phyloP scores from a whole-genome alignment of 1,140 invertebrate species.

The Cardiocondyla obscurior region DNA sequence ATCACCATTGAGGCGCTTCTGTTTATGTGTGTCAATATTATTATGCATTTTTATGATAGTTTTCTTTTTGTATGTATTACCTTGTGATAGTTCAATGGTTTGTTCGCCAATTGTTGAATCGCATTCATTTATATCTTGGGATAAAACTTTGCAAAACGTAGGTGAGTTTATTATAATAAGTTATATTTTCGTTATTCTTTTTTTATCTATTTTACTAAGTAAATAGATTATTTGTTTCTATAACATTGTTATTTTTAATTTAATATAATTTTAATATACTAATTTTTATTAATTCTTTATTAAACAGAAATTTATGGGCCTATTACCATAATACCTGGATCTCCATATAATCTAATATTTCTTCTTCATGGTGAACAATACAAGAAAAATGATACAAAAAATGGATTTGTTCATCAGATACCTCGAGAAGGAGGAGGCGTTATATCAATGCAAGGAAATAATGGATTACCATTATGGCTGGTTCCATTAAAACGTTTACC shows the following conservation, averaged over 20 bases:
- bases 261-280: background rate
- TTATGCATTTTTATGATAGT: slow-evolving; percentile 88
- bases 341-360: slow-evolving; percentile 88
- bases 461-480: slow-evolving; percentile 86
- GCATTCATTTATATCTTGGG: slow-evolving; percentile 86
- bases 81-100: slow-evolving; percentile 87
- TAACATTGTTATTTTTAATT: background rate
- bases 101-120: slow-evolving; percentile 86
- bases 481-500: slow-evolving; percentile 87
- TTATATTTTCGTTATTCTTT: background rate
- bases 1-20: slow-evolving; percentile 86
- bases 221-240: slow-evolving; percentile 26
- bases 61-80: slow-evolving; percentile 90
- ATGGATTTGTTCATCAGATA: slow-evolving; percentile 70
- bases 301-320: slow-evolving; percentile 87
- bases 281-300: background rate
- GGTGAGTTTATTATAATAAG: slow-evolving; percentile 77
- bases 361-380: slow-evolving; percentile 86
- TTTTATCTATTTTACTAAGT: background rate
- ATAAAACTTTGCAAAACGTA: slow-evolving; percentile 88
- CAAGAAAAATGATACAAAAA: slow-evolving; percentile 85
- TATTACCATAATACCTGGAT: slow-evolving; percentile 87
- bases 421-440: slow-evolving; percentile 82
- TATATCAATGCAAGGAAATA: slow-evolving; percentile 82
- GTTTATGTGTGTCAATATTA: slow-evolving; percentile 88